Evolutionary conservation across 2,797 vertebrate genomes (phyloP).

Genomic region (Falco columbarius): DNA sequence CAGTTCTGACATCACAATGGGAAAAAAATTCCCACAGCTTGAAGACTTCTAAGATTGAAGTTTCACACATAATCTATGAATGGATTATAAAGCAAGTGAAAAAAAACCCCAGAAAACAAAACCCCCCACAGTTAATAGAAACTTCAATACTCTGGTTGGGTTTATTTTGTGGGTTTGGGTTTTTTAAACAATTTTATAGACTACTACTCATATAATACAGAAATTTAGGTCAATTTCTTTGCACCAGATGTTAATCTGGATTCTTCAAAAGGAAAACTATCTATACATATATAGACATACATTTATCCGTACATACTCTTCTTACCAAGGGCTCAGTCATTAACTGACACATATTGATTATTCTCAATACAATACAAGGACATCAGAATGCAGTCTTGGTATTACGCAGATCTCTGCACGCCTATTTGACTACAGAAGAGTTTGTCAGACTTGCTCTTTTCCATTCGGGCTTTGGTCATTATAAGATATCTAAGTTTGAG

Average conservation of each 20-base stretch:
- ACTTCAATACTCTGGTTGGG: background rate
- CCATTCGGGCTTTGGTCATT: background rate
- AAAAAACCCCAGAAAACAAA: background rate
- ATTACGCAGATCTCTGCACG: background rate
- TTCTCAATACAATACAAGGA: background rate
- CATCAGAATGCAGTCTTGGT: background rate
- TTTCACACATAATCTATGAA: slow-evolving; percentile 42
- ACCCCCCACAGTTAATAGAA: background rate
- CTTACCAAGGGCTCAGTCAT: background rate
- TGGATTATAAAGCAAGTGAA: background rate
- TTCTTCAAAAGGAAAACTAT: slow-evolving; percentile 19
- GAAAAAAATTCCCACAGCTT: background rate
- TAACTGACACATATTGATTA: background rate
- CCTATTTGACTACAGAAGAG: background rate
- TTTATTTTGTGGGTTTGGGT: background rate
- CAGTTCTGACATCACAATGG: background rate
- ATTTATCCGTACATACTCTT: background rate
- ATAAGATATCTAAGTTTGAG: background rate
- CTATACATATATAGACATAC: background rate
- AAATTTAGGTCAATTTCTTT: slow-evolving; percentile 38
- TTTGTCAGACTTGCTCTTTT: background rate
- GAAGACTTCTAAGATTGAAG: slow-evolving; percentile 16
- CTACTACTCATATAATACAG: background rate
- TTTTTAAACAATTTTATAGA: slow-evolving; percentile 28
- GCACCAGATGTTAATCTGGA: background rate